Base-by-base conservation (phyloP, 2,888 invertebrate genomes). In the Plagodis pulveraria region DNA sequence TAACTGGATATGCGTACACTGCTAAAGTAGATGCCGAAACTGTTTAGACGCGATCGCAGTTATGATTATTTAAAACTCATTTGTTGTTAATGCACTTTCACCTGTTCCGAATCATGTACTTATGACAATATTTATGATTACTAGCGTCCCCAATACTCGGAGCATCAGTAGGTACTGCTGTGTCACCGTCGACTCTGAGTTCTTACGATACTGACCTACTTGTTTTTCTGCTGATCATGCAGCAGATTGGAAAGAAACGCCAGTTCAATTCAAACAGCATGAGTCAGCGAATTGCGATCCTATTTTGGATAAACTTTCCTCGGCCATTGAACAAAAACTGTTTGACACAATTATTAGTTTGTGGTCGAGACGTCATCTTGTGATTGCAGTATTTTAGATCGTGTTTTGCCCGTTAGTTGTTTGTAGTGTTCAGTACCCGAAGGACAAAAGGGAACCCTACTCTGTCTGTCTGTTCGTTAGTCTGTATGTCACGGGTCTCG, bases 241-340 rank as follows among this genome's bases (percentile, higher is more conserved):
- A 46, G 34, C 44, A 51, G 60, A 56, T 64, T 63, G 60, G 43
- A 56, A 53, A 64, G 48, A 49, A 52, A 49, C 45, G 48, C 42
- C 35, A 33, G 35, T 50, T 49, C 62, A 54, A 56, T 58, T 53
- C 53, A 54, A 56, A 61, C 45, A 53, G 38, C 43, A 42, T 64
- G 64, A 65, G 22, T 56, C 22, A 33, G 50, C 62, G 41, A 54
- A 58, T 46, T 9, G n/a, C 11, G 7, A 35, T n/a, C n/a, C 45
- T 10, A 22, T 42, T 42, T 8, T 10, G 11, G 12, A 5, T 6
- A 12, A 9, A 12, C 43, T 51, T 51, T 51, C 34, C 50, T 11
- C 12, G 9, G 6, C 6, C 22, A 22, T 38, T 40, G 38, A 32
- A 42, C 35, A 33, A 33, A 42, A 41, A 34, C 47, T 6, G 36